Evolutionary conservation across 2,797 vertebrate species (phyloP).

Genomic region (Parauchenoglanis ngamensis): DNA sequence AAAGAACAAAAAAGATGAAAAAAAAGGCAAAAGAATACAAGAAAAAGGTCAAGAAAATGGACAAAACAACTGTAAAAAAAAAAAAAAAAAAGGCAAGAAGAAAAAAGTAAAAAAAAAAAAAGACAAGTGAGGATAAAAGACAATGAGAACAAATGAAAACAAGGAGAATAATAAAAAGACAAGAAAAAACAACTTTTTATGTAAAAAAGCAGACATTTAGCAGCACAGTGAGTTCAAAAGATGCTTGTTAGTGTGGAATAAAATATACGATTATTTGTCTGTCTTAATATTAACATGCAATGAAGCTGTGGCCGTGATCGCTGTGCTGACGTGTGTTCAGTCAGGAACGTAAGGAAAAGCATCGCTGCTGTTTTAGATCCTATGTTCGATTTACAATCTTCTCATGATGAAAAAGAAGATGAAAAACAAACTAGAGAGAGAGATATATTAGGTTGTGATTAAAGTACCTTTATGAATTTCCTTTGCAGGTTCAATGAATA

Average conservation of each 20-base stretch:
- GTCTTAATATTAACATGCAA: too few relatives aligned
- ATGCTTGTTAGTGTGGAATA: background rate
- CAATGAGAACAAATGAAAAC: background rate
- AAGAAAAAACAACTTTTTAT: background rate
- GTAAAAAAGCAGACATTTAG: background rate
- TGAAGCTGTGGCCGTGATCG: too few relatives aligned
- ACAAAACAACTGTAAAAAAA: background rate
- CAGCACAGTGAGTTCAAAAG: background rate
- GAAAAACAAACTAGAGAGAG: too few relatives aligned
- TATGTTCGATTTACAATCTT: too few relatives aligned
- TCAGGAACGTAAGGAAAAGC: too few relatives aligned
- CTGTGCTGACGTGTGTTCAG: too few relatives aligned
- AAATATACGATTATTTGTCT: too few relatives aligned
- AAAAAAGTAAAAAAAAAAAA: background rate
- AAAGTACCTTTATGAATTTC: too few relatives aligned
- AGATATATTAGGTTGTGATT: too few relatives aligned
- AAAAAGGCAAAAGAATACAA: background rate
- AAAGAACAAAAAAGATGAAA: background rate
- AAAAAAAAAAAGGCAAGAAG: background rate
- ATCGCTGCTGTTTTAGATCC: too few relatives aligned
- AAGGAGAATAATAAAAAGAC: background rate
- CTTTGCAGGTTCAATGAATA: too few relatives aligned
- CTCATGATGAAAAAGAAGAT: too few relatives aligned
- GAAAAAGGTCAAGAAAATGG: background rate
- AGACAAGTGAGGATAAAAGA: background rate